Conservation (phyloP, 1,140 invertebrate species). For the Drosophila quadrilineata region DNA sequence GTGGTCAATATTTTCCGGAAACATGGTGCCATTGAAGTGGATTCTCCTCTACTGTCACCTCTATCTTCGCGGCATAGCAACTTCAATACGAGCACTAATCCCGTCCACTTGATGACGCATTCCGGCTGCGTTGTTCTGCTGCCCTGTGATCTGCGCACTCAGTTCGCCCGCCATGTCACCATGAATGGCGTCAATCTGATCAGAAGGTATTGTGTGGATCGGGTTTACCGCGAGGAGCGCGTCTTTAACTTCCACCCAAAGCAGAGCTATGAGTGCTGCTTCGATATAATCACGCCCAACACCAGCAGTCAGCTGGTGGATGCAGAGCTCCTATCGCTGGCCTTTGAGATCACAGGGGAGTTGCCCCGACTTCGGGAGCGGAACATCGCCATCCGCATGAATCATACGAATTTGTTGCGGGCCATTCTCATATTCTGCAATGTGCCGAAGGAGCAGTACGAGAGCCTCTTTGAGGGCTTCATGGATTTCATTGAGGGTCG, state of each 20-base stretch:
- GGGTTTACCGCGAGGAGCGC: slow-evolving; percentile 92
- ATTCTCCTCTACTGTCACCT: slow-evolving; percentile 90
- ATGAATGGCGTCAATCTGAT: slow-evolving; percentile 90
- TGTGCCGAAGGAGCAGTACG: slow-evolving; percentile 88
- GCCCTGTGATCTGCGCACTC: slow-evolving; percentile 89
- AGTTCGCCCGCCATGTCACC: slow-evolving; percentile 92
- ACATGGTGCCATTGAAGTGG: slow-evolving; percentile 89
- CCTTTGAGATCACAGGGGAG: slow-evolving; percentile 89
- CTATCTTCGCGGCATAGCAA: slow-evolving; percentile 82
- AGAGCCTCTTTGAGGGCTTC: slow-evolving; percentile 70
- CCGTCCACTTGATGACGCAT: slow-evolving; percentile 91
- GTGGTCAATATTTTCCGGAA: slow-evolving; percentile 87
- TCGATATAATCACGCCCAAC: slow-evolving; percentile 93
- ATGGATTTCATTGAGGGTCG: slow-evolving; percentile 83
- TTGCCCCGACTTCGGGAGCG: slow-evolving; percentile 86
- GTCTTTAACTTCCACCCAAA: slow-evolving; percentile 92
- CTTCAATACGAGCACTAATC: slow-evolving; percentile 75
- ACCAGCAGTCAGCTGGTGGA: slow-evolving; percentile 89
- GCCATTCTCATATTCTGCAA: slow-evolving; percentile 91
- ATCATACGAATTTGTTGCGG: slow-evolving; percentile 90
- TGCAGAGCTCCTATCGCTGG: slow-evolving; percentile 91
- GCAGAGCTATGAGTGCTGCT: slow-evolving; percentile 94
- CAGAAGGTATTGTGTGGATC: slow-evolving; percentile 92
- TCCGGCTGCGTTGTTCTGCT: slow-evolving; percentile 90
- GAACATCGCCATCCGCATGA: slow-evolving; percentile 89